Base-by-base conservation (phyloP, 2,113 vertebrate genomes). In the Cynoglossus semilaevis region DNA sequence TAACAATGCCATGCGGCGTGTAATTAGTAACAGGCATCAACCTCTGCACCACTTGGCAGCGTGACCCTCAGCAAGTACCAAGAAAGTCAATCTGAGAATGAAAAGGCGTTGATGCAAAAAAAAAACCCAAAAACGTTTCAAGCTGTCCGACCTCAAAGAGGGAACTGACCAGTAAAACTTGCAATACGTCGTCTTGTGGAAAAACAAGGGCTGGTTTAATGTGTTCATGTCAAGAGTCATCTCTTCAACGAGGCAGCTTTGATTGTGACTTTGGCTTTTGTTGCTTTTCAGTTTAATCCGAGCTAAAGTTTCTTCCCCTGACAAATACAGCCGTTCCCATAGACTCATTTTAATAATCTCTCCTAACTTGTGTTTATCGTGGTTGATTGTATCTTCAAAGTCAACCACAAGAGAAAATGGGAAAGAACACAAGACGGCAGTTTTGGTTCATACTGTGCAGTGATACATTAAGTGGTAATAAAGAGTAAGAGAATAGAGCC, bases 1-100 rank as follows among this genome's bases (percentile, higher is more conserved):
- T 77, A 86, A 87, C 80, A 87, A 84, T 81, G 71, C 80, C 81
- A 84, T 84, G 84, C 80, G 85, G 82, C 56, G 38, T 80, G 81
- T 84, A 87, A 88, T 88, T 88, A 88, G 84, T 61, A 49, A 70
- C 34, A 43, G 62, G 68, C 81, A 85, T 85, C 76, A 86, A 77
- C 79, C 74, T 67, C 80, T 66, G 75, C 67, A 50, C 53, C 52
- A 51, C 55, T 71, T 79, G 40, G 59, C 52, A 36, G 53, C 65
- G 55, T 84, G 85, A 85, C 85, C 84, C 22, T 82, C 74, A 62
- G 43, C 58, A 49, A 58, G 69, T 51, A 72, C 57, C 61, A 66
- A 73, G 56, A 83, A 82, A 86, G 80, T 84, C 71, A 75, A 73
- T 76, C 77, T 58, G 61, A 54, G 61, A 52, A 18, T 17, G 2